Evolutionary conservation across 2,888 invertebrate species (phyloP), one percentile per base, ranked within the genome.

Genomic region (Andricus curvator): DNA sequence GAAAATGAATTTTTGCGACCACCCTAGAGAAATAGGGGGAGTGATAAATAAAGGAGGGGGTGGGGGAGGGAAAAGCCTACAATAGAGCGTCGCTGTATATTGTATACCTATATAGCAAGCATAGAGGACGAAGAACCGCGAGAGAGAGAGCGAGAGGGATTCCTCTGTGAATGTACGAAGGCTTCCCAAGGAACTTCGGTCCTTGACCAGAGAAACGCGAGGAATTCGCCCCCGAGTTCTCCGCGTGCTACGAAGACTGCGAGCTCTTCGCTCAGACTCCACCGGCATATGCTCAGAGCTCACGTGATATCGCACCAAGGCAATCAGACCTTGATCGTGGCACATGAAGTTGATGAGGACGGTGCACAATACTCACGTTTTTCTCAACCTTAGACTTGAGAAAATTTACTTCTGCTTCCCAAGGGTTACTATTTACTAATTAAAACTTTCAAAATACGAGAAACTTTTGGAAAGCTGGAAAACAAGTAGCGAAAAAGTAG

Each of bases 151-250:
- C 84, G 81, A 83, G 83, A 81, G 82, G 83, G 82, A 85, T 82
- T 82, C 83, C 83, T 81, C 56, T 22, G 78, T 29, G 78, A 78
- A 68, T 77, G 74, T 83, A 82, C 80, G 68, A 82, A 82, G 80
- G 83, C 84, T 86, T 86, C 85, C 83, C 87, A 86, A 88, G 88
- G 87, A 88, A 88, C 87, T 86, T 87, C 86, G 88, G 88, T 88
- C 87, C 88, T 88, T 88, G 89, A 89, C 88, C 89, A 88, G 87
- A 86, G 88, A 85, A 86, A 87, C 87, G 88, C 88, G 82, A 84
- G 86, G 89, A 89, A 89, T 88, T 86, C 85, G 85, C 86, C 85
- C 83, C 80, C 81, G 80, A 83, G 85, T 81, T 81, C 83, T 83
- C 81, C 80, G 78, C 68, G 80, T 80, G 76, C 81, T 60, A 62